A percentile compares a stretch with the other conserved stretches of the same genome.
phyloP scores from a whole-genome alignment of 2,113 vertebrate species.

The Tricholaema leucomelas region DNA sequence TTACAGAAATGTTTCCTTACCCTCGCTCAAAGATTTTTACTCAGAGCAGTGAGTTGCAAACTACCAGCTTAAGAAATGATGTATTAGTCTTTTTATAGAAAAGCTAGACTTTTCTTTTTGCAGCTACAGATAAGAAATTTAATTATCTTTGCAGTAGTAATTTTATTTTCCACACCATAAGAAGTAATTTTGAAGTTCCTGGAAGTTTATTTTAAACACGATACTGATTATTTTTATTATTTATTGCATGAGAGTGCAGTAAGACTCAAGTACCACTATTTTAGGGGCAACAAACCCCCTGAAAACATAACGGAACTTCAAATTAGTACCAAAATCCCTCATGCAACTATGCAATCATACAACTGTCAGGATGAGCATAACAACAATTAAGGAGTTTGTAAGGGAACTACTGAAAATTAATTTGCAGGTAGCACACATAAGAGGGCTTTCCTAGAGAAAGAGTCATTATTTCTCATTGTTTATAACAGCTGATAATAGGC shows the following conservation, averaged over 20 bases:
- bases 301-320: neutral
- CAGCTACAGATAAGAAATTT: neutral
- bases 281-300: neutral
- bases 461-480: neutral
- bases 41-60: neutral
- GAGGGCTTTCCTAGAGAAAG: neutral
- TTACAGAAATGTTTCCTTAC: neutral
- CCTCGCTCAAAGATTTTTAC: neutral
- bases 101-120: neutral
- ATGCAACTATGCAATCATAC: neutral
- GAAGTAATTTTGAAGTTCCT: neutral
- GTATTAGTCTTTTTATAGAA: neutral
- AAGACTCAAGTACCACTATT: neutral
- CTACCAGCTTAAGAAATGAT: neutral
- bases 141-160: neutral
- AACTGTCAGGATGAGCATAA: neutral
- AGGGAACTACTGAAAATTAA: neutral
- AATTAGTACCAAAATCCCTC: neutral
- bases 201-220: neutral
- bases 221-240: neutral
- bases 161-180: neutral
- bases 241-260: neutral
- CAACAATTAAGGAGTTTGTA: neutral
- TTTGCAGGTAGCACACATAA: neutral
- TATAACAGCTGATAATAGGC: neutral